phyloP scores from a whole-genome alignment of 2,797 vertebrate genomes.

The Ataeniobius toweri region DNA sequence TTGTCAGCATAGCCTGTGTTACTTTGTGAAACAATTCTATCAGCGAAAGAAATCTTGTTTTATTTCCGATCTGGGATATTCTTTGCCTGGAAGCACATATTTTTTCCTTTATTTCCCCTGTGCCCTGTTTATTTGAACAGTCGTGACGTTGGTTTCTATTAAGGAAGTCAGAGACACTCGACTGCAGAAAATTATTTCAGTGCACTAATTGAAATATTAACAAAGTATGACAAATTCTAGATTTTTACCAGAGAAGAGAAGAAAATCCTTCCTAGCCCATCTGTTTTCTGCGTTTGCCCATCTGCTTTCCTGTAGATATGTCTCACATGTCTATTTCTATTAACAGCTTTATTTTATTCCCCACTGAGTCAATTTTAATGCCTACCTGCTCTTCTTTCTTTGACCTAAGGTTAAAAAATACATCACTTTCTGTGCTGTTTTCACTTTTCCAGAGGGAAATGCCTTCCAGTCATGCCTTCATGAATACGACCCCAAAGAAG shows the following conservation, averaged over 20 bases:
- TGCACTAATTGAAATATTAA: conserved; percentile 8
- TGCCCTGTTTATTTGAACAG: not conserved
- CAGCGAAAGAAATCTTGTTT: not conserved
- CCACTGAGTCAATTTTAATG: conserved; percentile 8
- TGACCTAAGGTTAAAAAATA: conserved; percentile 32
- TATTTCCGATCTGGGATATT: not conserved
- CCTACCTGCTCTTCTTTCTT: conserved; percentile 24
- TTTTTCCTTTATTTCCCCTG: conserved; percentile 6
- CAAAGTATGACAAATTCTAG: not conserved
- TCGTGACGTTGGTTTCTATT: not conserved
- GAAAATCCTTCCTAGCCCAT: conserved; percentile 17
- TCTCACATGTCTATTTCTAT: conserved; percentile 11
- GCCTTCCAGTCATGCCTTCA: conserved; percentile 46
- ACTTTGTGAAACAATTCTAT: not conserved
- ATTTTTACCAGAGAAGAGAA: conserved; percentile 11
- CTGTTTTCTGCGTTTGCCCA: conserved; percentile 38
- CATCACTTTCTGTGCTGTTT: conserved; percentile 20
- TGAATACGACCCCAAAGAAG: conserved; percentile 21
- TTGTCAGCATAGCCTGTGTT: not conserved
- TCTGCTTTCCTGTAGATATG: conserved; percentile 25
- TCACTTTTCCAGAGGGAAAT: conserved; percentile 26
- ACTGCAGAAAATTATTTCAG: not conserved
- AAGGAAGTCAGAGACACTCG: not conserved
- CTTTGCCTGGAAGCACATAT: not conserved
- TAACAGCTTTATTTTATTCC: conserved; percentile 23